Evolutionary conservation across 2,888 invertebrate genomes (phyloP), one percentile per base, ranked within the genome.

Genomic region (Danaus chrysippus): DNA sequence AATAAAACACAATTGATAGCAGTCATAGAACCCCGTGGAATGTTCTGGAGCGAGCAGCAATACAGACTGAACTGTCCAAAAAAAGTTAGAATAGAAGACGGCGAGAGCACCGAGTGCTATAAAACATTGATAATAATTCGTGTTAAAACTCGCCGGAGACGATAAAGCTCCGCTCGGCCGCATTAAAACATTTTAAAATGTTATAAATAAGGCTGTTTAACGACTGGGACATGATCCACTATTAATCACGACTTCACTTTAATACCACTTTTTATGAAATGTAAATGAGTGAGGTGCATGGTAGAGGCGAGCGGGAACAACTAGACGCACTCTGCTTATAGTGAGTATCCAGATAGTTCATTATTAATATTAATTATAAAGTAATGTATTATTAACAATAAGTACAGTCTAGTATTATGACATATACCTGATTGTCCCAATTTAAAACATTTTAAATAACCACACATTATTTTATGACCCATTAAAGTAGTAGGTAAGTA

Each of bases 101-200:
- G 68, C 68, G n/a, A 62, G 57, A 55, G 43, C 56, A 64, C 61
- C 65, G 64, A 62, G 57, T 59, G 61, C 62, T 68, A 69, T 70
- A 70, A 70, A 70, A 68, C 69, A 66, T 66, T 67, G 69, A 68
- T 69, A 70, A 70, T 69, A 70, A 68, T 63, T 67, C 68, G 61
- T 61, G 65, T 63, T 57, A 54, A 62, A 59, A 58, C 59, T 58
- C 58, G 49, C 58, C 64, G 62, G 59, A 67, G 71, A 68, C 76
- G 76, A 77, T 80, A 77, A 77, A 77, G 77, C 73, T 66, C 61
- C 68, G 76, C 68, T 68, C 64, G 71, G 64, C 64, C 71, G 81
- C 87, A 89, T 89, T 87, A 90, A 89, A 88, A 81, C 83, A 80
- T 85, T 89, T 89, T 88, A 87, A 89, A 88, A 83, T 83, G 85